Evolutionary conservation across 2,797 vertebrate species (phyloP).

Genomic region (Chelonia mydas): DNA sequence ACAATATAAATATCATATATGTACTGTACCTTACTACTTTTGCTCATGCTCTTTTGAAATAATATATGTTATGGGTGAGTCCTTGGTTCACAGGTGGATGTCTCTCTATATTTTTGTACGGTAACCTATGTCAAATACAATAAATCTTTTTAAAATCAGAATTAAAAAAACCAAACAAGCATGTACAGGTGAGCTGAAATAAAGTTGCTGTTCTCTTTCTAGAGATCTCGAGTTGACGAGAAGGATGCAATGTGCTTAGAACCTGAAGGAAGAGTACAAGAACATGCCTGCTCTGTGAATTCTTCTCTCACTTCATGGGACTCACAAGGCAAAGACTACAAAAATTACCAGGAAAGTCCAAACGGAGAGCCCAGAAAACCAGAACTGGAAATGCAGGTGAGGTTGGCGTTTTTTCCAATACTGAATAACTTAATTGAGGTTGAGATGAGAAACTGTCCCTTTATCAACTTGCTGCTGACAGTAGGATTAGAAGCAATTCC

Average conservation of each 20-base stretch:
- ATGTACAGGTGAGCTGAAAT: background rate
- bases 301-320: constrained; percentile 25
- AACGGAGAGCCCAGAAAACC: background rate
- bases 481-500: background rate
- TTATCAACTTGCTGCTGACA: background rate
- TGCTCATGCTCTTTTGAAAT: background rate
- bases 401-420: background rate
- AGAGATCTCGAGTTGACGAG: constrained; percentile 33
- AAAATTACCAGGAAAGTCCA: constrained; percentile 7
- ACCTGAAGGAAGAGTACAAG: background rate
- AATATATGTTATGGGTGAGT: background rate
- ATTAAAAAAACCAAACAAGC: background rate
- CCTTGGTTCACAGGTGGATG: background rate
- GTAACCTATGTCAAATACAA: background rate
- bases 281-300: background rate
- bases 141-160: background rate
- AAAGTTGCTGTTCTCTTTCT: constrained; percentile 29
- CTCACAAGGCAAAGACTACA: constrained; percentile 11
- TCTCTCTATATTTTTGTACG: background rate
- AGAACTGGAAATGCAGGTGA: constrained; percentile 54
- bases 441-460: background rate
- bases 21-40: background rate
- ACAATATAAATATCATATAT: background rate
- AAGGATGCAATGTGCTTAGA: constrained; percentile 28
- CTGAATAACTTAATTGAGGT: background rate